Evolutionary conservation across 2,888 invertebrate genomes (phyloP).

Genomic region (Camponotus fellah): DNA sequence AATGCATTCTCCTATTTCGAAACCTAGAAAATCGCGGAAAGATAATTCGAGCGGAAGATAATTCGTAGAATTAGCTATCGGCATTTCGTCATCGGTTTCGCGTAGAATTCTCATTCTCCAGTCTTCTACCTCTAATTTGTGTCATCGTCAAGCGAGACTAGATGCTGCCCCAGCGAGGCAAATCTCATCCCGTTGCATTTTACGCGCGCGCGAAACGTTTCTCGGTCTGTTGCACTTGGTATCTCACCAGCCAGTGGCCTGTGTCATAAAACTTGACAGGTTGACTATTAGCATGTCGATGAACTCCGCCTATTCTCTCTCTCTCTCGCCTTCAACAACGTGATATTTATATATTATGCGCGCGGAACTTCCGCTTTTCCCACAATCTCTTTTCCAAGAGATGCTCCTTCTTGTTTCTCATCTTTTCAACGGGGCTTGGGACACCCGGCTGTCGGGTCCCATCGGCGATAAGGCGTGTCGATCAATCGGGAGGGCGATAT

Average conservation of each 20-base stretch:
- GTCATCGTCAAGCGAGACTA: constrained; percentile 3
- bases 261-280: constrained; percentile 43
- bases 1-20: not conserved
- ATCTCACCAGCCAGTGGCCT: constrained; percentile 26
- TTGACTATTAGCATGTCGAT: constrained; percentile 41
- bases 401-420: not conserved
- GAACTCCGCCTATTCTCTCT: constrained; percentile 11
- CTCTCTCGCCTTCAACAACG: not conserved
- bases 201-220: constrained; percentile 19
- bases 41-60: not conserved
- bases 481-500: not conserved
- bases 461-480: not conserved
- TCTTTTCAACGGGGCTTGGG: not conserved
- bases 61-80: constrained; percentile 3
- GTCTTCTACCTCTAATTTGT: constrained; percentile 18
- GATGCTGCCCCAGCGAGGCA: not conserved
- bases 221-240: constrained; percentile 41
- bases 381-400: not conserved
- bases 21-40: not conserved
- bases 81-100: not conserved
- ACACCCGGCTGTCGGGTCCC: not conserved
- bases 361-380: not conserved
- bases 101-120: not conserved
- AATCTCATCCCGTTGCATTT: constrained; percentile 7
- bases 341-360: constrained; percentile 5